A percentile compares a stretch with the other conserved stretches of the same genome.
These are phyloP conservation scores for Lagopus leucura DNA, from an alignment of 2,113 vertebrate species.

Conservation along the genomic window DNA sequence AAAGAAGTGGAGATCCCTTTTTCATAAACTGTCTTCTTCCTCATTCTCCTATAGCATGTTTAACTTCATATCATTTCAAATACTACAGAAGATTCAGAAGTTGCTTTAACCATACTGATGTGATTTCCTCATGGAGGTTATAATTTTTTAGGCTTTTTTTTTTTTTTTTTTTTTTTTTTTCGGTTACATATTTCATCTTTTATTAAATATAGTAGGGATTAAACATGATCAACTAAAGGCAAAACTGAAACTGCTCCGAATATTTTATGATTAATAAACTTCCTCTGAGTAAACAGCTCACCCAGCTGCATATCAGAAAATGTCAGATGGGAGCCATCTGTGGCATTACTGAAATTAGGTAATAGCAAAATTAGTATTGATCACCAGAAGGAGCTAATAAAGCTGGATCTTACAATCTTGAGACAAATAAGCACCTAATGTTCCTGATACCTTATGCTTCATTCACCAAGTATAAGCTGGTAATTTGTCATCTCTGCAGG, in stretches of 20 bases:
- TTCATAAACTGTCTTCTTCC: neutral
- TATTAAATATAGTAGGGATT: neutral
- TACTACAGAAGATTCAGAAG: neutral
- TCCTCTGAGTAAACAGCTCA: neutral
- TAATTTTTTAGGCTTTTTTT: neutral
- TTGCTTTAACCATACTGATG: neutral
- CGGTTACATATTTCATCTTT: neutral
- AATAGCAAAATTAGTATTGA: neutral
- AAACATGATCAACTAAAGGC: neutral
- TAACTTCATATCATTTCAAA: neutral
- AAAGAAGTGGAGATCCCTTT: neutral
- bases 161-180: neutral
- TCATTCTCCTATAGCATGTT: neutral
- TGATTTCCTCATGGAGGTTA: neutral
- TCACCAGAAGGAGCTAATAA: neutral
- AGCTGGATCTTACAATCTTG: neutral
- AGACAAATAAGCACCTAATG: neutral
- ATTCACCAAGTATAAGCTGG: neutral
- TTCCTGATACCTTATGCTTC: neutral
- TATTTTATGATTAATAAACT: neutral
- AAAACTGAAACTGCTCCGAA: neutral
- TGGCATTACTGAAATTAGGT: neutral
- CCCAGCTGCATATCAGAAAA: neutral
- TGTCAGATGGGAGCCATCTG: neutral
- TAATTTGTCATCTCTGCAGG: neutral